A percentile compares a stretch with the other conserved stretches of the same genome.
phyloP scores from a whole-genome alignment of 1,140 invertebrate genomes.

The Bombus turneri region DNA sequence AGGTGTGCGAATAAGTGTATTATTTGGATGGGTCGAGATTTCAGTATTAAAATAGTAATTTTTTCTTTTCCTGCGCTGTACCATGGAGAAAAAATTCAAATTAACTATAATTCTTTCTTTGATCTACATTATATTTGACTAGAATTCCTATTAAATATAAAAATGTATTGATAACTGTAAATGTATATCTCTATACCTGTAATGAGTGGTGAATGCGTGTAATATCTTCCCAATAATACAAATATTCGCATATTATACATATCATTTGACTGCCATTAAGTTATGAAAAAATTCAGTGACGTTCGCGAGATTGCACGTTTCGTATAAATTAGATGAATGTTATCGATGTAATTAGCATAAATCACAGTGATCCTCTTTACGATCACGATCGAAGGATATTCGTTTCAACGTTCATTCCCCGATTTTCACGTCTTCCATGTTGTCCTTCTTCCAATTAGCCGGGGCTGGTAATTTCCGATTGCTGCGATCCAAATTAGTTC shows the following conservation, averaged over 20 bases:
- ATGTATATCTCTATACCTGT: neutral
- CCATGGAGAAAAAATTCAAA: neutral
- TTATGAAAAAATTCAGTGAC: neutral
- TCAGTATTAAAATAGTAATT: neutral
- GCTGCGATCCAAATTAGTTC: conserved; percentile 52
- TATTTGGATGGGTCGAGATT: neutral
- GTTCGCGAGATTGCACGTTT: neutral
- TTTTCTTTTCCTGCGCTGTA: too few relatives aligned
- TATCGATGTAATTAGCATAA: conserved; percentile 6
- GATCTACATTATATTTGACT: neutral
- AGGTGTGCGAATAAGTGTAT: neutral
- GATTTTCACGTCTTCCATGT: conserved; percentile 64
- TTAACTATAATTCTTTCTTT: neutral
- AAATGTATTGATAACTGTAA: neutral
- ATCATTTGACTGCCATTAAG: neutral
- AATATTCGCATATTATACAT: neutral
- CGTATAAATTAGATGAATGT: neutral
- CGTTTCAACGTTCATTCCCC: neutral
- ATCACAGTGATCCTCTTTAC: conserved; percentile 30
- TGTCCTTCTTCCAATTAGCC: conserved; percentile 64
- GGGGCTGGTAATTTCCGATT: conserved; percentile 58
- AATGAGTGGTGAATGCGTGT: too few relatives aligned
- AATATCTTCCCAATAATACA: conserved; percentile 14
- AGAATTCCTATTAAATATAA: neutral
- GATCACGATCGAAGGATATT: neutral